These are phyloP conservation scores for Catharus ustulatus DNA, from an alignment of 2,797 vertebrate species.

Conservation along the genomic window DNA sequence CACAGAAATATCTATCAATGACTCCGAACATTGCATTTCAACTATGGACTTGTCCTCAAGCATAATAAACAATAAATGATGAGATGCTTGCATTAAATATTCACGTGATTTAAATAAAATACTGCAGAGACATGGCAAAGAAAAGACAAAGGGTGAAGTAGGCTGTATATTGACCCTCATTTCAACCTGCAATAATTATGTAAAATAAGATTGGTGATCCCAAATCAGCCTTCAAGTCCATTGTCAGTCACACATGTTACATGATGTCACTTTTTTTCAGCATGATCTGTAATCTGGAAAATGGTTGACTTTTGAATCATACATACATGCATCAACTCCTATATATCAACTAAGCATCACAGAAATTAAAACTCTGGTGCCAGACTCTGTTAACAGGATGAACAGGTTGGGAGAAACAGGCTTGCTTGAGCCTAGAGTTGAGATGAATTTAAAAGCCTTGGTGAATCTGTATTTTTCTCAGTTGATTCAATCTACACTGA, in stretches of 20 bases:
- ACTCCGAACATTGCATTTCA: neutral
- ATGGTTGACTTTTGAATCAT: neutral
- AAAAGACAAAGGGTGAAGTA: neutral
- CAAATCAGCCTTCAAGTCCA: neutral
- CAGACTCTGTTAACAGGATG: neutral
- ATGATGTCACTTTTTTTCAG: neutral
- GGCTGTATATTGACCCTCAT: neutral
- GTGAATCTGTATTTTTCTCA: neutral
- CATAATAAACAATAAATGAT: neutral
- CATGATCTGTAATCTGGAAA: neutral
- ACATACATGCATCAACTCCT: neutral
- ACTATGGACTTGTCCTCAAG: neutral
- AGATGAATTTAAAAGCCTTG: neutral
- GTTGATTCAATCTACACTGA: neutral
- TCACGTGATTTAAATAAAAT: constrained; percentile 17
- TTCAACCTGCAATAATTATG: neutral
- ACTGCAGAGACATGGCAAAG: neutral
- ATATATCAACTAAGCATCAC: neutral
- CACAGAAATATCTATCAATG: neutral
- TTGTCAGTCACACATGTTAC: neutral
- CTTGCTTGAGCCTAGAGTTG: neutral
- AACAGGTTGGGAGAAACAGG: neutral
- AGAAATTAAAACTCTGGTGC: neutral
- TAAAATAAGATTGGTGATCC: neutral
- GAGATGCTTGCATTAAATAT: neutral